These are phyloP conservation scores for Alexandromys fortis DNA, from an alignment of 2,113 vertebrate genomes.

Conservation along the genomic window DNA sequence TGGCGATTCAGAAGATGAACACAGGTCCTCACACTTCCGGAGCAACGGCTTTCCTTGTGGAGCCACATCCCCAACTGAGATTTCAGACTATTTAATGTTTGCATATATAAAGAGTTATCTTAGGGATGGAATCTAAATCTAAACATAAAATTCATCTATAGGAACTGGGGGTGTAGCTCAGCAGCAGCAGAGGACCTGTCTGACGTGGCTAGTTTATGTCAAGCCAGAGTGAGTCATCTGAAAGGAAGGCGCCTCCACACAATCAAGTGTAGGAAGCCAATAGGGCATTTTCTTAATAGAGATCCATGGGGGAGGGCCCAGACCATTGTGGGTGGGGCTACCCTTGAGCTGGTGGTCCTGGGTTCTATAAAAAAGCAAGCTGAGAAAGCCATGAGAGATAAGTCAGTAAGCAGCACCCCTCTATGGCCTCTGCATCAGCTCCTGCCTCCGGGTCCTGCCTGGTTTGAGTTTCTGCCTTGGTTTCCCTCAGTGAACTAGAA, in stretches of 20 bases:
- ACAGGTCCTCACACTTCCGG: neutral
- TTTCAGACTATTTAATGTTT: neutral
- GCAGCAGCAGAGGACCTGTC: neutral
- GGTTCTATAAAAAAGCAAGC: neutral
- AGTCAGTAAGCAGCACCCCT: neutral
- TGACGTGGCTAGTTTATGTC: no score
- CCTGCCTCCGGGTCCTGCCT: neutral
- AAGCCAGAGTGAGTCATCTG: neutral
- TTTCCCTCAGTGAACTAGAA: neutral
- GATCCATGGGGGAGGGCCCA: neutral
- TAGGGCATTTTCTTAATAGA: neutral
- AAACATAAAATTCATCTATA: neutral
- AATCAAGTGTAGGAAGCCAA: neutral
- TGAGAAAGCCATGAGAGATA: neutral
- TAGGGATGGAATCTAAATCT: neutral
- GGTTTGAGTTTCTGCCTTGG: neutral
- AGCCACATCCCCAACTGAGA: neutral
- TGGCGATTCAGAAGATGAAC: neutral
- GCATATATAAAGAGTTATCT: neutral
- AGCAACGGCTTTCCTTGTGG: neutral
- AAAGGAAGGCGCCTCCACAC: neutral
- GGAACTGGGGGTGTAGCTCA: neutral
- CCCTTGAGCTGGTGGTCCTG: neutral
- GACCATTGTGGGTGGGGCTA: no score
- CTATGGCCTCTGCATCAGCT: neutral